phyloP scores from a whole-genome alignment of 1,140 invertebrate genomes.

The Notospermus geniculatus region DNA sequence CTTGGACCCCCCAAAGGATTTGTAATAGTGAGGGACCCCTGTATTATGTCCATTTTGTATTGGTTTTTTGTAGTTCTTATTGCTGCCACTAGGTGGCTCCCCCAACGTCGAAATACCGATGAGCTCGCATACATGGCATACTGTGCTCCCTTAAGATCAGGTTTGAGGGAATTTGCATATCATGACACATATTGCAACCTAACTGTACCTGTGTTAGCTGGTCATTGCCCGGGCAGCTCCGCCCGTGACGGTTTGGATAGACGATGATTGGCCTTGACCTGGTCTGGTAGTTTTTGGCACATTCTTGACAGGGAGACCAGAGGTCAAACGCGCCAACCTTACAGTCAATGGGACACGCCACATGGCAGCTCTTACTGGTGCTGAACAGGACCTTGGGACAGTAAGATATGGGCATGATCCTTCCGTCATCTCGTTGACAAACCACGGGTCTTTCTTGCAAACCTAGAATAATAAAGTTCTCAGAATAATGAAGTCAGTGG shows the following conservation, averaged over 20 bases:
- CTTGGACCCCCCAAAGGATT: too few relatives aligned
- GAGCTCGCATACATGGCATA: too few relatives aligned
- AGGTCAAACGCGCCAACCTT: neutral
- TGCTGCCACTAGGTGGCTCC: too few relatives aligned
- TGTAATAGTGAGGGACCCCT: too few relatives aligned
- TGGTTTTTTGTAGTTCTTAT: too few relatives aligned
- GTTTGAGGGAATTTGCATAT: too few relatives aligned
- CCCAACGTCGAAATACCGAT: too few relatives aligned
- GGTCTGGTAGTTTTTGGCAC: conserved; percentile 1
- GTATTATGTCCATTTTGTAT: too few relatives aligned
- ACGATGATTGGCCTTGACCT: neutral
- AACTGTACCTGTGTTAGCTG: neutral
- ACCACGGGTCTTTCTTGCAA: neutral
- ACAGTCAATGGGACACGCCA: neutral
- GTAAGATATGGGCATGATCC: neutral
- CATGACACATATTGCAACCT: too few relatives aligned
- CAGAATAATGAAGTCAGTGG: too few relatives aligned
- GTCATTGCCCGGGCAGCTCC: neutral
- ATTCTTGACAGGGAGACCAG: neutral
- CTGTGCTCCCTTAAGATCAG: too few relatives aligned
- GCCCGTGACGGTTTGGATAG: neutral
- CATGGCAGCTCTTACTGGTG: neutral
- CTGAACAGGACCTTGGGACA: neutral
- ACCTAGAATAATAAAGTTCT: too few relatives aligned
- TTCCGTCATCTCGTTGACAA: neutral